Conservation (phyloP, 2,113 vertebrate genomes). For the Varanus komodoensis region DNA sequence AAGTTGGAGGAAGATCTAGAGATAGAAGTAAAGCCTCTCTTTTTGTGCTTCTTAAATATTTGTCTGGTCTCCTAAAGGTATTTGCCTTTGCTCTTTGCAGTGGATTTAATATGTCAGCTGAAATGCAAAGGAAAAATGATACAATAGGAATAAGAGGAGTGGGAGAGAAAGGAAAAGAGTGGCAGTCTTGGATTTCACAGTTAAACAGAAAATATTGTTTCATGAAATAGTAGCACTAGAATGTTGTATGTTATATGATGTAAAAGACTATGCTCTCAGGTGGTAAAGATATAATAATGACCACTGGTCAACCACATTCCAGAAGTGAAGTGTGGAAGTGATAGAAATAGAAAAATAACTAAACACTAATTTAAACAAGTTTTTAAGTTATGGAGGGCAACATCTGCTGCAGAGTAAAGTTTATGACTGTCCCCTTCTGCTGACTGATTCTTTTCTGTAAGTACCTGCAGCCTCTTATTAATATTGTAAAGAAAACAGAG, state of each 20-base stretch:
- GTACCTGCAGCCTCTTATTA: no score
- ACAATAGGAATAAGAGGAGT: conserved; percentile 75
- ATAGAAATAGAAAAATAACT: neutral
- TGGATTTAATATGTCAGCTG: conserved; percentile 80
- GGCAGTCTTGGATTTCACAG: conserved; percentile 63
- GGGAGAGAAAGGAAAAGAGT: conserved; percentile 57
- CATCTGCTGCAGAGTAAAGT: neutral
- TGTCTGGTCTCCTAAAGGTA: conserved; percentile 86
- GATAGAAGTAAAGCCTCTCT: conserved; percentile 76
- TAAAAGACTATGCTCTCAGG: conserved; percentile 48
- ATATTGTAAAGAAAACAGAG: no score
- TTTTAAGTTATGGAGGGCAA: neutral
- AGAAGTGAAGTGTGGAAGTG: neutral
- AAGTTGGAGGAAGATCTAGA: conserved; percentile 64
- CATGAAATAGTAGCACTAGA: conserved; percentile 58
- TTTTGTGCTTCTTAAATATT: conserved; percentile 87
- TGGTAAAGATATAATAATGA: conserved; percentile 54
- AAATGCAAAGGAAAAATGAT: conserved; percentile 68
- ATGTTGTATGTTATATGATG: conserved; percentile 38
- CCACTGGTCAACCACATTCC: conserved; percentile 32
- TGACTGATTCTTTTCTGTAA: no score
- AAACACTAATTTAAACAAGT: neutral
- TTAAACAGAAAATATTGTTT: conserved; percentile 9
- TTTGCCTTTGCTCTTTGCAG: conserved; percentile 87
- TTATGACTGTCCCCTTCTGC: no score